Conservation (phyloP, 2,113 vertebrate genomes). For the Sylvilagus bachmani region DNA sequence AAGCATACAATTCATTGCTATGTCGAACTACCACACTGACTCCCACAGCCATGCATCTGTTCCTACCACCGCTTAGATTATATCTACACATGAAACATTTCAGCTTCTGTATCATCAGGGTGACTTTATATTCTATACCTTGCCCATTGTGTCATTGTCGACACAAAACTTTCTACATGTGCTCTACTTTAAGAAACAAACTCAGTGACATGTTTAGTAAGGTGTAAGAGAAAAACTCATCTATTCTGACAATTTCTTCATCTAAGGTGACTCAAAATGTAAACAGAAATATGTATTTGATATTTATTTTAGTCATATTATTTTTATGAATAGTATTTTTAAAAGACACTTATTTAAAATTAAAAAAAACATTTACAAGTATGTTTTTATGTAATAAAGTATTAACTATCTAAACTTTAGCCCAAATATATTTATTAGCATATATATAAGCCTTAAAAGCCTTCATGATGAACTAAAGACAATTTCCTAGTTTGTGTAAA, state of each 20-base stretch:
- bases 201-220: not conserved
- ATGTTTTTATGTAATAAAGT: not conserved
- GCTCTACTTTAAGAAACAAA: not conserved
- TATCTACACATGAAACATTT: not conserved
- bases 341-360: not conserved
- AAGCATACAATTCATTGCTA: not conserved
- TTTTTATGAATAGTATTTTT: not conserved
- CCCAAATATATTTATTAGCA: not conserved
- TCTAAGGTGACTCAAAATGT: not conserved
- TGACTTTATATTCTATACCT: not conserved
- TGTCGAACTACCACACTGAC: not conserved
- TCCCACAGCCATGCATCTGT: not conserved
- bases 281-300: not conserved
- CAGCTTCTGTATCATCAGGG: not conserved
- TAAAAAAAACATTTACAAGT: not conserved
- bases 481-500: not conserved
- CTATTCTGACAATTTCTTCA: not conserved
- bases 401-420: not conserved
- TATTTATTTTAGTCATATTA: not conserved
- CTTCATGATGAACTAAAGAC: not conserved
- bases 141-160: not conserved
- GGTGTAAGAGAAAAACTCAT: not conserved
- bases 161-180: not conserved
- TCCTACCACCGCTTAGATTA: not conserved
- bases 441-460: not conserved